These are phyloP conservation scores for Peribatodes rhomboidaria DNA, from an alignment of 2,888 invertebrate genomes.

Conservation along the genomic window DNA sequence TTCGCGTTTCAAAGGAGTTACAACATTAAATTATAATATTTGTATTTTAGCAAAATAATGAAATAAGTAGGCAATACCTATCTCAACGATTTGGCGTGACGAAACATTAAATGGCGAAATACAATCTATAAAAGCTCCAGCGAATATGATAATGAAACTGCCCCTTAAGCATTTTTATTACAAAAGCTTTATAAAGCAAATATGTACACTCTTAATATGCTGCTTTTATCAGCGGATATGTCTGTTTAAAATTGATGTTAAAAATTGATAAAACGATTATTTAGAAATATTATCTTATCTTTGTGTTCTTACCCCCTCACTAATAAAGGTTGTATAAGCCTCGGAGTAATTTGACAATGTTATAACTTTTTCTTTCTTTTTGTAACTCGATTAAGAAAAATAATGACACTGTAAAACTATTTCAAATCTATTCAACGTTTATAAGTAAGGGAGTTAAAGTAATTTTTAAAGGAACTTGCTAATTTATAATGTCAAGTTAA, in stretches of 20 bases:
- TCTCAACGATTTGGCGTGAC: slow-evolving; percentile 2
- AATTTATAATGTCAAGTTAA: too few relatives aligned
- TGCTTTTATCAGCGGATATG: slow-evolving; percentile 17
- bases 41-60: neutral
- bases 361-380: too few relatives aligned
- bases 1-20: neutral
- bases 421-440: too few relatives aligned
- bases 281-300: too few relatives aligned
- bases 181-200: slow-evolving; percentile 12
- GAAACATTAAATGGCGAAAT: slow-evolving; percentile 2
- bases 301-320: too few relatives aligned
- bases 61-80: slow-evolving; percentile 1
- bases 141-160: slow-evolving; percentile 12
- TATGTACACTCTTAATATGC: neutral
- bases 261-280: neutral
- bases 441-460: too few relatives aligned
- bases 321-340: neutral
- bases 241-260: slow-evolving; percentile 9
- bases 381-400: too few relatives aligned
- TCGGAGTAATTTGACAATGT: too few relatives aligned
- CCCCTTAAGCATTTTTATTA: slow-evolving; percentile 8
- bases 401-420: too few relatives aligned
- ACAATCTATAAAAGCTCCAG: slow-evolving; percentile 3
- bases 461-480: too few relatives aligned
- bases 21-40: neutral